Conservation (phyloP, 2,797 vertebrate genomes). For the Rhinichthys osculus region DNA sequence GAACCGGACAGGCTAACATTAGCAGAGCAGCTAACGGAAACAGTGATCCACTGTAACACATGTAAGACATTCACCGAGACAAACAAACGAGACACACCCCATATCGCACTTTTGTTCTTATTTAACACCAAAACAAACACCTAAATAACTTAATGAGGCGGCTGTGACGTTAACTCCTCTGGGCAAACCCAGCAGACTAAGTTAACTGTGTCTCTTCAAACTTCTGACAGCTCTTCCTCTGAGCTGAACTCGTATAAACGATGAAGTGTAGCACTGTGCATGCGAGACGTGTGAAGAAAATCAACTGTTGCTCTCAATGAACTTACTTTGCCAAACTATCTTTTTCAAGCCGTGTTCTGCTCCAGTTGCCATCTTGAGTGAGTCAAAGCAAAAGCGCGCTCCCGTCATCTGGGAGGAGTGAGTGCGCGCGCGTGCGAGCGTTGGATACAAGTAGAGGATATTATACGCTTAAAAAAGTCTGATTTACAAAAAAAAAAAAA, state of each 20-base stretch:
- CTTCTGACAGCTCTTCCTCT: neutral
- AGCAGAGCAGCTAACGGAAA: conserved; percentile 26
- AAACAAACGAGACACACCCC: neutral
- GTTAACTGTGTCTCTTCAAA: neutral
- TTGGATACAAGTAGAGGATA: neutral
- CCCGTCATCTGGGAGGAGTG: conserved; percentile 62
- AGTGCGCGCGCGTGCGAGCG: conserved; percentile 54
- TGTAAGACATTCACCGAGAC: neutral
- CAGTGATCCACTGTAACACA: neutral
- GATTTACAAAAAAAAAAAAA: no score
- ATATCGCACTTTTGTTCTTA: neutral
- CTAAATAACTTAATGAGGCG: neutral
- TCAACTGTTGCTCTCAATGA: neutral
- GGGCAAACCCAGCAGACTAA: neutral
- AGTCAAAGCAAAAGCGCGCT: conserved; percentile 22
- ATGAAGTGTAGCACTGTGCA: no score
- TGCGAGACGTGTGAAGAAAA: neutral
- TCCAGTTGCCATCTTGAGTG: conserved; percentile 78
- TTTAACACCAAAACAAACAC: neutral
- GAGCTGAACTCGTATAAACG: neutral
- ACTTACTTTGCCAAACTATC: conserved; percentile 86
- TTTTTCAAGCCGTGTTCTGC: conserved; percentile 78
- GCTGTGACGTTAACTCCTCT: neutral
- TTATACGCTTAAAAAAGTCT: no score
- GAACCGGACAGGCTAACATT: neutral